These are phyloP conservation scores for Acanthisitta chloris DNA, from an alignment of 2,113 vertebrate genomes.

Conservation along the genomic window DNA sequence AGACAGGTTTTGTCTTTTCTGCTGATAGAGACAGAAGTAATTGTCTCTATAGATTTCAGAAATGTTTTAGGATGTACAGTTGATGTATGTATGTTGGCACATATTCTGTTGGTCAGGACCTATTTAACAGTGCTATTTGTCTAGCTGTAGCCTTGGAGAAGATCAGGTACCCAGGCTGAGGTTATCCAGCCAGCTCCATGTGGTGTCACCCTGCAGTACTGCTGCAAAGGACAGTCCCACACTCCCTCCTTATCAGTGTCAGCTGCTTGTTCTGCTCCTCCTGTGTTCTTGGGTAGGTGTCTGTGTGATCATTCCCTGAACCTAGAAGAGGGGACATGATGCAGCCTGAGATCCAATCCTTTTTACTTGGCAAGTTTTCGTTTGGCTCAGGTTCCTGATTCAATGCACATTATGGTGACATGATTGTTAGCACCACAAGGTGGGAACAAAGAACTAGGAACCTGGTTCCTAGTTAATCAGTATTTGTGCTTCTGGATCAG, in stretches of 20 bases:
- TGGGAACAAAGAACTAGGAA: neutral
- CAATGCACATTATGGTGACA: fast-evolving
- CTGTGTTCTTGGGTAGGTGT: neutral
- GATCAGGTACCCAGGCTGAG: neutral
- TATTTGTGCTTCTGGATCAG: neutral
- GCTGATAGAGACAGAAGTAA: neutral
- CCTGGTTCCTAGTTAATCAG: no score
- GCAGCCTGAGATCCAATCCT: neutral
- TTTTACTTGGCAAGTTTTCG: neutral
- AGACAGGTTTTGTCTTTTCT: neutral
- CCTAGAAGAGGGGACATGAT: neutral
- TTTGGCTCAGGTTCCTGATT: neutral
- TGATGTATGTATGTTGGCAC: neutral
- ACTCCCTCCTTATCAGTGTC: fast-evolving
- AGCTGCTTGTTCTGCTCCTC: neutral
- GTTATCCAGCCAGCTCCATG: neutral
- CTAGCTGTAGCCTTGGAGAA: neutral
- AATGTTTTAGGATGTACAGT: neutral
- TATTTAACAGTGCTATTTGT: neutral
- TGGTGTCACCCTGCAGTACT: neutral
- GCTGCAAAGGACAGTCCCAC: neutral
- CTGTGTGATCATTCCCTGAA: neutral
- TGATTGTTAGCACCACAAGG: neutral
- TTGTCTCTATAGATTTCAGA: neutral
- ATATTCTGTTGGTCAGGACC: neutral